Base-by-base conservation (phyloP, 2,113 vertebrate species). In the Rissa tridactyla region DNA sequence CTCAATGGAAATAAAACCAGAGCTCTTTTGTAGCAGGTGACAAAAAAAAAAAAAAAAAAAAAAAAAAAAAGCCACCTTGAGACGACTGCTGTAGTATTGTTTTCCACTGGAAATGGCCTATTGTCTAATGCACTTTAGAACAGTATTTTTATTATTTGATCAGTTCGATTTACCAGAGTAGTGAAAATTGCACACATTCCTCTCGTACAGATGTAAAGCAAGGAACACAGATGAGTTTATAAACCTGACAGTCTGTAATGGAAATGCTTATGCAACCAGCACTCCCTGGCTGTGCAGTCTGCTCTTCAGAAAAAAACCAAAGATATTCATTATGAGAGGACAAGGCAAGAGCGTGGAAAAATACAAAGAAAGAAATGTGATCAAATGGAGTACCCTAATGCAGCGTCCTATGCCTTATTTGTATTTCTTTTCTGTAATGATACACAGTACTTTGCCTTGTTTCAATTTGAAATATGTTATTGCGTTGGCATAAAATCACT, bases 91-190 rank as follows among this genome's bases (percentile, higher is more conserved):
- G 42, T 57, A 87, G 88, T 87, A 92, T 90, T 90, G 79, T 82
- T 70, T 96, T 66, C 55, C 80, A 61, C 54, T 76, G 30, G 66
- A 84, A 90, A 58, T 61, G 49, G 78, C 52, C 72, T 81, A 47
- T 87, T 94, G 82, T 91, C 79, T 97, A 91, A 79, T 83, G 83
- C 38, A 84, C 89, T 96, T 95, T 66, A 77, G 81, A 93, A 71
- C 5, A 34, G 58, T 76, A 51, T 79, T 82, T 91, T 80, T 96
- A 51, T 94, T 95, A 88, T 91, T 79, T 88, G 92, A 92, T 84
- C 70, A 61, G 79, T 79, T 93, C 10, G 27, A 65, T 86, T 95
- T 89, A 72, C 71, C 27, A 55, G 73, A 89, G 64, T 60, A 78
- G 55, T 77, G 87, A 72, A 95, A 86, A 92, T 54, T 51, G 57